Evolutionary conservation across 92 coral and sea anemone genomes (phyloP).

Genomic region (Parazoanthus darwini): DNA sequence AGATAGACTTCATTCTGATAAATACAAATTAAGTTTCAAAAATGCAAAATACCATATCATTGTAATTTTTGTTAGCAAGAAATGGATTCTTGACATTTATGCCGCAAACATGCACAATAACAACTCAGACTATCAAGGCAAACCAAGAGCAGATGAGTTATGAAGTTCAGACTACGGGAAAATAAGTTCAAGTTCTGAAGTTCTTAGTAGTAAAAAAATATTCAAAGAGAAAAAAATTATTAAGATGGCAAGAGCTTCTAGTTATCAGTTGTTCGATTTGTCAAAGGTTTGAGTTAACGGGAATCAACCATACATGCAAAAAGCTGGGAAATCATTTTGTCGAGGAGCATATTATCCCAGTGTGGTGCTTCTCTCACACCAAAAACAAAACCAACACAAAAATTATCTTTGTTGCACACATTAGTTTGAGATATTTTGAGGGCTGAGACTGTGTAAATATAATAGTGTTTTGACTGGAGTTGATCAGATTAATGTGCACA

Average conservation of each 20-base stretch:
- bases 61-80: not conserved
- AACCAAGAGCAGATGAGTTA: too few relatives aligned
- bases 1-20: not conserved
- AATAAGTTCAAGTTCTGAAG: not conserved
- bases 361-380: not conserved
- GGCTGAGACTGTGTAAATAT: not conserved
- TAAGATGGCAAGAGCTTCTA: not conserved
- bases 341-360: not conserved
- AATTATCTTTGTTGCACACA: not conserved
- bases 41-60: not conserved
- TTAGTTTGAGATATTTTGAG: not conserved
- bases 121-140: too few relatives aligned
- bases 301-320: not conserved
- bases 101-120: not conserved
- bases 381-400: not conserved
- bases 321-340: not conserved
- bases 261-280: not conserved
- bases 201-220: not conserved
- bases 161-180: not conserved
- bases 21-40: not conserved
- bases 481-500: not conserved
- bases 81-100: not conserved
- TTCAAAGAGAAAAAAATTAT: not conserved
- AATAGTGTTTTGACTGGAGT: not conserved
- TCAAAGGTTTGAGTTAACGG: not conserved